Evolutionary conservation across 1,140 invertebrate genomes (phyloP), one percentile per base, ranked within the genome.

Genomic region (Brachionus rubens): DNA sequence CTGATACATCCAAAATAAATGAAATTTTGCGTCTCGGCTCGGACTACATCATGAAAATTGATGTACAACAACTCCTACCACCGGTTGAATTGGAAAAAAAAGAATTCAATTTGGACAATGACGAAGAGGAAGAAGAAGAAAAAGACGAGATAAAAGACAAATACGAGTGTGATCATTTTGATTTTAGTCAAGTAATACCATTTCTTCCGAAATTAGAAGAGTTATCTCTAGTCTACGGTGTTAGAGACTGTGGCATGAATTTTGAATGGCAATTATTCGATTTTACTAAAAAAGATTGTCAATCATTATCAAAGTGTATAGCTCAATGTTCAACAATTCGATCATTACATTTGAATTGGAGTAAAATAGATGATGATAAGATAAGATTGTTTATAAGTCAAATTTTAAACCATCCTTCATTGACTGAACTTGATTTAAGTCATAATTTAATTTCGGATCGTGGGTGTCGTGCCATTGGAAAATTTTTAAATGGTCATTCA

Each of bases 191-290:
- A 43, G 79, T 85, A 14, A 75, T 85, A 16, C 80, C 80, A 65
- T 70, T 76, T 40, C 78, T 85, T 47, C 80, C 81, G 5, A 79
- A 80, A 75, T 72, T 85, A n/a, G 79, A 82, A 78, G 83, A 85
- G 62, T 75, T 85, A 5, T 79, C 80, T 56, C 62, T 85, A 16
- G 80, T 80, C n/a, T 85, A 83, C 79, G 81, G 82, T 36, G 83
- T 85, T 0, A 79, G 78, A 75, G 82, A 85, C 77, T 85, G 83
- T 80, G 84, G 84, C 16, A 85, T 85, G 83, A 85, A 85, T 78
- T 85, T 85, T 81, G 83, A 85, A 75, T 85, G 84, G 84, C 82
- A 81, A 77, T 76, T 85, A 26, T 85, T 85, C 79, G 81, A 84
- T 77, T 85, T 85, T 72, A 85, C 84, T 30, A 81, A 82, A 9